A percentile compares a stretch with the other conserved stretches of the same genome.
phyloP scores from a whole-genome alignment of 2,113 vertebrate genomes.

The Antechinus flavipes region DNA sequence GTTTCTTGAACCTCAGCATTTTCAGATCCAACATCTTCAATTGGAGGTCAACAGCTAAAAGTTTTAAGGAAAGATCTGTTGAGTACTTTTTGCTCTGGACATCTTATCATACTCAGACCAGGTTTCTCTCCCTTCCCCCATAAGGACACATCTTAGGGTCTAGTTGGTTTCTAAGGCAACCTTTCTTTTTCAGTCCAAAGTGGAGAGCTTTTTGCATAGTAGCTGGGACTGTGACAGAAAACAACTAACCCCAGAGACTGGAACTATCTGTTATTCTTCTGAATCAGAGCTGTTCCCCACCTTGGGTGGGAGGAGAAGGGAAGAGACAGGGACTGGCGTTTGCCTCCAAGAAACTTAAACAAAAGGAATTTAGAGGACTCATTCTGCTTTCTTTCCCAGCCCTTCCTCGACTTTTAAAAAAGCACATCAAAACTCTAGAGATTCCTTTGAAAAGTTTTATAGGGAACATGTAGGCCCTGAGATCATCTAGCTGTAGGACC shows the following conservation, averaged over 20 bases:
- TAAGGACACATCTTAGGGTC: not conserved
- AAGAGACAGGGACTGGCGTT: not conserved
- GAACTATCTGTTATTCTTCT: not conserved
- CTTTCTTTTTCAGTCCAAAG: not conserved
- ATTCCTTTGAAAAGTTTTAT: not conserved
- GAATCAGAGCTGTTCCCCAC: not conserved
- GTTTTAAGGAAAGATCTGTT: not conserved
- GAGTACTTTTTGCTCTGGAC: not conserved
- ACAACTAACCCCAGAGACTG: not conserved
- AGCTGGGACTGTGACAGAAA: not conserved
- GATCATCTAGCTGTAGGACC: not conserved
- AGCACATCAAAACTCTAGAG: not conserved
- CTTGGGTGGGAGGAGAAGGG: fast-evolving
- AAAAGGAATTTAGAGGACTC: not conserved
- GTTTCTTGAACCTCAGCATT: not conserved
- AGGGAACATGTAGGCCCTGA: not conserved
- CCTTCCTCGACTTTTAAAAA: not conserved
- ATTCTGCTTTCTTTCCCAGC: not conserved
- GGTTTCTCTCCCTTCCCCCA: not conserved
- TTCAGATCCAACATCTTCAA: not conserved
- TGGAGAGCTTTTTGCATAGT: not conserved
- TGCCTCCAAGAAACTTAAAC: not conserved
- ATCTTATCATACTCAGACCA: not conserved
- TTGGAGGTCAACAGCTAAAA: not conserved
- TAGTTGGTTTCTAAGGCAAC: not conserved